Evolutionary conservation across 2,797 vertebrate species (phyloP), one percentile per base, ranked within the genome.

Genomic region (Glossophaga mutica): DNA sequence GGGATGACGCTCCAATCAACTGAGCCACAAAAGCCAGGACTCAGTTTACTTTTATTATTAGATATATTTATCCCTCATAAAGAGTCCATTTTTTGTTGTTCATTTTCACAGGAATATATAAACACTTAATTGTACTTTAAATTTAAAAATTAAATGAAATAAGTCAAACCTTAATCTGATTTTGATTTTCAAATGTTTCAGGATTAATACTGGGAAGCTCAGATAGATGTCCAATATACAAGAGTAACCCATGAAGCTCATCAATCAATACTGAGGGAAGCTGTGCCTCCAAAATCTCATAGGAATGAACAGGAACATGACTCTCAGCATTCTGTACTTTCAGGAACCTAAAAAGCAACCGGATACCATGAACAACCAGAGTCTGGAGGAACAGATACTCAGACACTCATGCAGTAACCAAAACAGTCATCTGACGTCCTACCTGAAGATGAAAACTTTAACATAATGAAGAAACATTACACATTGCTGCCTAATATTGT

Each of bases 371-470:
- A 98, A 74, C 85, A 68, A 88, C 37, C 0, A 2, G 0, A 0
- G 21, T 97, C 37, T 57, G 86, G 62, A 57, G 86, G 52, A 67
- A 83, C 52, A 59, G 10, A 52, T 18, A 94, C 90, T 97, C 4
- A 32, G 76, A 65, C 92, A 90, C 18, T 94, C 1, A 1, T 8
- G 9, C n/a, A 88, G 9, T 65, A 94, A 93, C 37, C 16, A 88
- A 89, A 81, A 91, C 6, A 2, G 42, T 37, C 9, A 16, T 57
- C 9, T 92, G 86, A 59, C 12, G 71, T 87, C 97, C 98, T 98
- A 99, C 99, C 99, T 99, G 98, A 99, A 99, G 97, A 99, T 92
- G 98, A 99, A 99, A 97, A 99, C 99, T 98, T 99, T 99, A 83
- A 99, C 98, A 97, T 99, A 99, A 96, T 99, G 99, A 97, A 99